Percentiles rank a stretch among this genome's conserved stretches.
These are phyloP conservation scores for Porphyrio hochstetteri DNA, from an alignment of 2,113 vertebrate genomes.

Conservation along the genomic window DNA sequence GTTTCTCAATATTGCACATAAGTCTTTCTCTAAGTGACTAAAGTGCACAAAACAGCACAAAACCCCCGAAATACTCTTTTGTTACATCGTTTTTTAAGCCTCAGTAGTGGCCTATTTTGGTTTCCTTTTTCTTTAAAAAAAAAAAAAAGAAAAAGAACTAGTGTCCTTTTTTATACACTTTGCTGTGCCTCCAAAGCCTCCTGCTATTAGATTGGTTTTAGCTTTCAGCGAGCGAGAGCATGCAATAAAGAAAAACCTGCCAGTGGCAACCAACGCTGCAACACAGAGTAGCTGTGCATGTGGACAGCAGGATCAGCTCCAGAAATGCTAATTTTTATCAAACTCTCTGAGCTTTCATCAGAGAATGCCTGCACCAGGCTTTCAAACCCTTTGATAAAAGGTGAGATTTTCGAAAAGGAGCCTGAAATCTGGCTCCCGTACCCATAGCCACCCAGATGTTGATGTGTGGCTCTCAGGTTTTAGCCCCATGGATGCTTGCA, in stretches of 20 bases:
- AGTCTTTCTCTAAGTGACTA: neutral
- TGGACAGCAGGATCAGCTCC: constrained; percentile 6
- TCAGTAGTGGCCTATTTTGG: constrained; percentile 1
- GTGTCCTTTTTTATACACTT: neutral
- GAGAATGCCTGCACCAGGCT: neutral
- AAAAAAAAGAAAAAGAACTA: neutral
- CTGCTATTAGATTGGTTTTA: neutral
- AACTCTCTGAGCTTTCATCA: neutral
- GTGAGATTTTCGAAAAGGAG: neutral
- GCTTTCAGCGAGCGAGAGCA: neutral
- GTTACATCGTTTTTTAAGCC: neutral
- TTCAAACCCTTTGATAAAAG: neutral
- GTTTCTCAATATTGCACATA: neutral
- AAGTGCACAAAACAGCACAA: constrained; percentile 13
- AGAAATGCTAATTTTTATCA: constrained; percentile 5
- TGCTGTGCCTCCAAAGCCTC: neutral
- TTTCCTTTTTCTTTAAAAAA: neutral
- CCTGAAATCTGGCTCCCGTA: neutral
- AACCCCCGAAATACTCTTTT: neutral
- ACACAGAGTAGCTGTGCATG: neutral
- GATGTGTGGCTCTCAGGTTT: neutral
- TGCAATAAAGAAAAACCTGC: neutral
- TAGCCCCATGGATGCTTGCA: neutral
- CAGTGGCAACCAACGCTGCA: neutral
- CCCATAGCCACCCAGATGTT: neutral